Evolutionary conservation across 2,888 invertebrate genomes (phyloP), one percentile per base, ranked within the genome.

Genomic region (Oeneis ivallda): DNA sequence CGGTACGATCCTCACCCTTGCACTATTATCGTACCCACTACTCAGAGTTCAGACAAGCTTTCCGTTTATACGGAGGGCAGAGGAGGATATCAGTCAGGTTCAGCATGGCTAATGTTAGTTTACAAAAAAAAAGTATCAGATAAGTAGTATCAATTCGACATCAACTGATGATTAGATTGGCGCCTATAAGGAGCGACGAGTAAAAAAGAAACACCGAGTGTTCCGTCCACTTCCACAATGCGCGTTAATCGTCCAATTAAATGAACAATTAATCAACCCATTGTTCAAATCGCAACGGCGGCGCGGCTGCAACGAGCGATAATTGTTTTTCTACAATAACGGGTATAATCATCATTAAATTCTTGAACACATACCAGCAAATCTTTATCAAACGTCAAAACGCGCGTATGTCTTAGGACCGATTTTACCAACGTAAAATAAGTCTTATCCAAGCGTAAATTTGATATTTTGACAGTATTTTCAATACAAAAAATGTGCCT

Each of bases 221-320:
- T 17, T 15, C 26, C n/a, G n/a, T n/a, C 3, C 39, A 15, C 17
- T 11, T 17, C 4, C 39, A 19, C 54, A 69, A 68, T 60, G 65
- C 71, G 64, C 41, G 17, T 74, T 80, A 80, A 83, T 81, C 77
- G 76, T 74, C 79, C 79, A 78, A 83, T 83, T 82, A 82, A 80
- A 79, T 74, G 70, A 72, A 71, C 78, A 76, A 83, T 86, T 85
- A 82, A 85, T 85, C 82, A 84, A 82, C 76, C 72, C 66, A 66
- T 64, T 64, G 54, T 59, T 69, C 69, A 70, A 26, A 71, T 67
- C 59, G 69, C 60, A 67, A 66, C 69, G 70, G 26, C 26, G 62
- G n/a, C n/a, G n/a, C n/a, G n/a, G n/a, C 63, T 61, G 50, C 45
- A 43, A 4, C n/a, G n/a, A 53, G 34, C 34, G 65, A 68, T 74